phyloP scores from a whole-genome alignment of 2,888 invertebrate genomes.

The Athetis lepigone region DNA sequence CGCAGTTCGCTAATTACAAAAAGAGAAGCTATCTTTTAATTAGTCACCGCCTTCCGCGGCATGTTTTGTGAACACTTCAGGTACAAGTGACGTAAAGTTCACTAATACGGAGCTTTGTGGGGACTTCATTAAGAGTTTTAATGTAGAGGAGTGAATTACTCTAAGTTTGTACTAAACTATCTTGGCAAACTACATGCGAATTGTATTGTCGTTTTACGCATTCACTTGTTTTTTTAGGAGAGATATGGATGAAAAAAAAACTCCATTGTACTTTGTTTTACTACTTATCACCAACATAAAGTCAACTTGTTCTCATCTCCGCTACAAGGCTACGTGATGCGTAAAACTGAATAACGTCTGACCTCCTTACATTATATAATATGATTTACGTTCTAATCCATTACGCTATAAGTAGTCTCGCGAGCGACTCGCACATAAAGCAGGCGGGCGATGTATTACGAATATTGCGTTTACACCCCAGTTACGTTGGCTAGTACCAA shows the following conservation, averaged over 20 bases:
- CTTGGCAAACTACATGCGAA: no score
- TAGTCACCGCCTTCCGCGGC: slow-evolving; percentile 3
- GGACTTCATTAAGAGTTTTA: not conserved
- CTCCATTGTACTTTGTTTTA: no score
- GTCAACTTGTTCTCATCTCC: no score
- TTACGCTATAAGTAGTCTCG: slow-evolving; percentile 33
- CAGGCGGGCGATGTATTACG: slow-evolving; percentile 11
- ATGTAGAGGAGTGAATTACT: no score
- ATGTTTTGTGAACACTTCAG: slow-evolving; percentile 6
- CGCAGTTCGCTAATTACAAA: slow-evolving; percentile 19
- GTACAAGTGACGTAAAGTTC: not conserved
- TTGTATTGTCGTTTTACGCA: no score
- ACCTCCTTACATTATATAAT: not conserved
- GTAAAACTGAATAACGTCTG: not conserved
- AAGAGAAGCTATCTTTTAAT: slow-evolving; percentile 29
- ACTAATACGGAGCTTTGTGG: not conserved
- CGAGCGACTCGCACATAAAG: not conserved
- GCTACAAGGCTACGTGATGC: not conserved
- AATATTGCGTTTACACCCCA: slow-evolving; percentile 10
- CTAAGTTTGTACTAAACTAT: no score
- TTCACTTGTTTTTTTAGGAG: no score
- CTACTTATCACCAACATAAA: no score
- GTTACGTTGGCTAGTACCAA: slow-evolving; percentile 20
- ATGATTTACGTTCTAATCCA: slow-evolving; percentile 47
- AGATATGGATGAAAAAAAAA: no score